Conservation (phyloP, 2,888 invertebrate genomes). For the Leptopilina drosophilae region DNA sequence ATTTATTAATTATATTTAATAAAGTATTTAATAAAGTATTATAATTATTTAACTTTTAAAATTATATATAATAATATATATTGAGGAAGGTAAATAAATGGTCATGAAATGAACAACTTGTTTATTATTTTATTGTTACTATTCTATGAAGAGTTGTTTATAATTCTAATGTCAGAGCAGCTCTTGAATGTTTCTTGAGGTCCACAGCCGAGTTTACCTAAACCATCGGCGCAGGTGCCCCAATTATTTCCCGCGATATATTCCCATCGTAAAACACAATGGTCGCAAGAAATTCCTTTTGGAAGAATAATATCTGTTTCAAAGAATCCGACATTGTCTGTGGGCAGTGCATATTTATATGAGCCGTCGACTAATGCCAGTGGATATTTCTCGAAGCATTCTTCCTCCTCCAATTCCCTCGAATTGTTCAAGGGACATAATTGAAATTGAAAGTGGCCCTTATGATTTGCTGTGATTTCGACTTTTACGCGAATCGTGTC, state of each 20-base stretch:
- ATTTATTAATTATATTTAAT: too few species aligned
- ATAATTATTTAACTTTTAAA: too few species aligned
- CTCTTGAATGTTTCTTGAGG: slow-evolving; percentile 78
- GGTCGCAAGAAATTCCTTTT: slow-evolving; percentile 76
- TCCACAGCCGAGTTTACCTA: slow-evolving; percentile 77
- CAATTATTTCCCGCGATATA: slow-evolving; percentile 79
- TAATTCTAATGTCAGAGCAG: slow-evolving; percentile 77
- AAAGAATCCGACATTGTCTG: slow-evolving; percentile 58
- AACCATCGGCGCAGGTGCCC: slow-evolving; percentile 77
- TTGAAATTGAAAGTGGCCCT: slow-evolving; percentile 78
- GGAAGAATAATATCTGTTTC: slow-evolving; percentile 75
- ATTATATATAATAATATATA: too few species aligned
- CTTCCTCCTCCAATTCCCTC: slow-evolving; percentile 77
- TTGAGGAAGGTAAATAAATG: too few species aligned
- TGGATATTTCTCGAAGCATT: slow-evolving; percentile 77
- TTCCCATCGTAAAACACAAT: slow-evolving; percentile 80
- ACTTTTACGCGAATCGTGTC: slow-evolving; percentile 69
- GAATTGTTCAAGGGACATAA: slow-evolving; percentile 77
- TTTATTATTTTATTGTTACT: too few species aligned
- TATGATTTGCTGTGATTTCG: slow-evolving; percentile 77
- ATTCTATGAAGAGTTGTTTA: neutral
- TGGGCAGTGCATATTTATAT: slow-evolving; percentile 61
- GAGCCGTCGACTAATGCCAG: slow-evolving; percentile 72
- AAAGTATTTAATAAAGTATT: too few species aligned
- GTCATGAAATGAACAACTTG: too few species aligned